These are phyloP conservation scores for Labeo calbasu DNA, from an alignment of 2,797 vertebrate genomes.

Conservation along the genomic window DNA sequence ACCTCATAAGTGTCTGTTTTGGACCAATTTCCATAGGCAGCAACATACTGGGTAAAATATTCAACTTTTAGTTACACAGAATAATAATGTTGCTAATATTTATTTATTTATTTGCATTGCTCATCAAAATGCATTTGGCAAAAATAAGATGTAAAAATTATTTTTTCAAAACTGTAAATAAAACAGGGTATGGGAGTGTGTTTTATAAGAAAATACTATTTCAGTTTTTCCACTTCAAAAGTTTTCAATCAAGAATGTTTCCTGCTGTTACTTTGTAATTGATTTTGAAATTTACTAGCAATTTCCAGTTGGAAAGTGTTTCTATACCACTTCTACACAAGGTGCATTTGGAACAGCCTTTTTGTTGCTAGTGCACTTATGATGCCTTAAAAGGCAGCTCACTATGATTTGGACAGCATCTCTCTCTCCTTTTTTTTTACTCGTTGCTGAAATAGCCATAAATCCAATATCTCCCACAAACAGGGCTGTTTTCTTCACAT, in stretches of 20 bases:
- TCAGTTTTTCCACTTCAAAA: background rate
- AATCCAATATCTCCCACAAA: slow-evolving; percentile 22
- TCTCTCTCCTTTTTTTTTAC: background rate
- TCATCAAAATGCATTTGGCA: background rate
- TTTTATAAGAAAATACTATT: background rate
- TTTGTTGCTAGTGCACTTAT: background rate
- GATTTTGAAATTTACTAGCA: background rate
- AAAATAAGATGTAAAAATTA: background rate
- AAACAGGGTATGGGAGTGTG: background rate
- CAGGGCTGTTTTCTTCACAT: background rate
- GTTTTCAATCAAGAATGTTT: background rate
- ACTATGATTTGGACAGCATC: background rate
- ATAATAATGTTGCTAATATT: background rate
- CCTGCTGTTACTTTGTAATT: background rate
- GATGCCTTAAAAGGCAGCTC: background rate
- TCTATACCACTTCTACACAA: background rate
- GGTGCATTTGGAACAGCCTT: background rate
- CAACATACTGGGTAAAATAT: background rate
- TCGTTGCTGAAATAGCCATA: slow-evolving; percentile 23
- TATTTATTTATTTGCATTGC: background rate
- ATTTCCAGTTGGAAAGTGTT: background rate
- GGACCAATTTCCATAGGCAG: background rate
- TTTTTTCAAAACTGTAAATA: background rate
- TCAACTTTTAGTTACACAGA: background rate
- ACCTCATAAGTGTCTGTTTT: background rate